Evolutionary conservation across 92 coral and sea anemone genomes (phyloP).

Genomic region (Phenganax marumi): DNA sequence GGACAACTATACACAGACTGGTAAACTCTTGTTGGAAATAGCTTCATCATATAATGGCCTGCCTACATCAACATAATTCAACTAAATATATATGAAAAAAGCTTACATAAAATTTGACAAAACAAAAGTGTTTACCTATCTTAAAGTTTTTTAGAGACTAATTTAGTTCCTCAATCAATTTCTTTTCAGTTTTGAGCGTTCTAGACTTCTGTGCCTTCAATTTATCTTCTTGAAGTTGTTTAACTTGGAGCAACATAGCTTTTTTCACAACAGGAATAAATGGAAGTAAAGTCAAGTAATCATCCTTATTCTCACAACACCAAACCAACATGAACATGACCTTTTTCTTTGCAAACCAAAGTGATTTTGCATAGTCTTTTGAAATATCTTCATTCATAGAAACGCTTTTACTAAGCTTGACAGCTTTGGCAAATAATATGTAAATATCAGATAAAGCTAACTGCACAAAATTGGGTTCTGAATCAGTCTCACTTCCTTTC

Average conservation of each 20-base stretch:
- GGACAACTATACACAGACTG: constrained; percentile 54
- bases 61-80: constrained; percentile 1
- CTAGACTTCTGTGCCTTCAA: constrained; percentile 64
- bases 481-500: constrained; percentile 41
- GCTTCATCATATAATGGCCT: constrained; percentile 75
- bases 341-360: constrained; percentile 19
- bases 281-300: constrained; percentile 56
- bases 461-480: constrained; percentile 46
- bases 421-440: constrained; percentile 63
- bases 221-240: constrained; percentile 62
- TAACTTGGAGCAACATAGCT: constrained; percentile 37
- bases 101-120: too few species aligned
- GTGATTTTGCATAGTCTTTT: neutral
- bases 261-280: constrained; percentile 51
- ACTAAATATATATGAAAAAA: neutral
- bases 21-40: constrained; percentile 51
- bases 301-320: constrained; percentile 57
- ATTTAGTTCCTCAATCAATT: constrained; percentile 75
- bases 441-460: constrained; percentile 75
- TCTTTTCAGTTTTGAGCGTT: constrained; percentile 51
- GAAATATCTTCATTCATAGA: neutral
- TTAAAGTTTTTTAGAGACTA: neutral
- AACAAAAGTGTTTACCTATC: too few species aligned
- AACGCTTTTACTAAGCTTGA: constrained; percentile 8
- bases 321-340: constrained; percentile 69